Percentiles rank a stretch among this genome's conserved stretches.
Conservation (phyloP, 2,888 invertebrate species). For the Acrocyrtus sp. region DNA sequence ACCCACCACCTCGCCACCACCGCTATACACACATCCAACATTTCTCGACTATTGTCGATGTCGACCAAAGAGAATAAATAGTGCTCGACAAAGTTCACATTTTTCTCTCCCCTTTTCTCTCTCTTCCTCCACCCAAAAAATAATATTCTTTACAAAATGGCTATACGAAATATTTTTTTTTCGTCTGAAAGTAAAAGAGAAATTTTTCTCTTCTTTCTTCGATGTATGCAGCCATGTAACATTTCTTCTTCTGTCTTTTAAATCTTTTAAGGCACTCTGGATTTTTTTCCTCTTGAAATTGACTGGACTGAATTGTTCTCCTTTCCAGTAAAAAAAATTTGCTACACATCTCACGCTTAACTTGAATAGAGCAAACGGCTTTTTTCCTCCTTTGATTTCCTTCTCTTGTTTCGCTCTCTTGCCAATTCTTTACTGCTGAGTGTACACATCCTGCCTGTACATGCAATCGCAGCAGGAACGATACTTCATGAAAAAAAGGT, state of each 20-base stretch:
- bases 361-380: background rate
- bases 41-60: background rate
- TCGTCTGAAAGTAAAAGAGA: background rate
- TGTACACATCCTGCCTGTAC: constrained; percentile 4
- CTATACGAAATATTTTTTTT: background rate
- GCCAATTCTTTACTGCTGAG: background rate
- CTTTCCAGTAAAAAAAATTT: background rate
- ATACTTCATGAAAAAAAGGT: background rate
- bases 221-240: background rate
- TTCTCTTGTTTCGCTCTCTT: background rate
- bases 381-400: constrained; percentile 1
- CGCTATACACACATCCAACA: background rate
- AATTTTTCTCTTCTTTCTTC: background rate
- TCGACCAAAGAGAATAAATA: background rate
- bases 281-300: background rate
- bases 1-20: background rate
- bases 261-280: background rate
- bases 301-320: background rate
- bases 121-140: too few species aligned
- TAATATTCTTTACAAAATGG: background rate
- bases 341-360: background rate
- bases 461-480: constrained; percentile 5
- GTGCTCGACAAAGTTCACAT: background rate
- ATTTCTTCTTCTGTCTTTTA: background rate
- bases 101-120: too few species aligned